Base-by-base conservation (phyloP, 1,140 invertebrate genomes). In the Rhagoletis zephyria region DNA sequence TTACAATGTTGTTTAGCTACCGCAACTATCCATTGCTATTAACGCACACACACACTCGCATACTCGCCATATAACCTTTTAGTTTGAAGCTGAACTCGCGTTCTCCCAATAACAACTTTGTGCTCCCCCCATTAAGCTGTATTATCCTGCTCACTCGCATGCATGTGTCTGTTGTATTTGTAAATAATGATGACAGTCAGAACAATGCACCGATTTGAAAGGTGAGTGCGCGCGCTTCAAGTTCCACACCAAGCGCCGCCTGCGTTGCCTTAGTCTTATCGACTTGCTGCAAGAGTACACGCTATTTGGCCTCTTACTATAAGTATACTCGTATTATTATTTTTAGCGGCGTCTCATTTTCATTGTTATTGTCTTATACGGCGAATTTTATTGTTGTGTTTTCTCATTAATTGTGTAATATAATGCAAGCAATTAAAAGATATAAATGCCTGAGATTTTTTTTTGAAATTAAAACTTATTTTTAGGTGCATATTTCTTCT, bases 101-200 rank as follows among this genome's bases (percentile, higher is more conserved):
- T 9, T 56, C 5, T 19, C 51, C 45, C 16, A 45, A 81, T 56
- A 19, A 6, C 30, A 48, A 48, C 70, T 14, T 74, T 12, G 0
- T 5, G 45, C 42, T 12, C 45, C n/a, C 74, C 56, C 14, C 19
- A 81, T 19, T 16, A 14, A 74, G 74, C 48, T 81, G 74, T 19
- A 30, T 74, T 74, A 81, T 59, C 48, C 74, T 56, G 45, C 74
- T 9, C 7, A n/a, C 4, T 14, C 12, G 74, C n/a, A 10, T 67
- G n/a, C 30, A 51, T 77, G 45, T 77, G 74, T 2, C n/a, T 81
- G 74, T 48, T 81, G 6, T 56, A 48, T 30, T 30, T 81, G 48
- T 59, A 81, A 81, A 81, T 81, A 81, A 81, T 81, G 74, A 51
- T 81, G 74, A 81, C 48, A 81, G 74, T 81, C 74, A 81, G 74